A percentile compares a stretch with the other conserved stretches of the same genome.
These are phyloP conservation scores for Pachyseris speciosa DNA, from an alignment of 64 coral and sea anemone genomes.

Conservation along the genomic window DNA sequence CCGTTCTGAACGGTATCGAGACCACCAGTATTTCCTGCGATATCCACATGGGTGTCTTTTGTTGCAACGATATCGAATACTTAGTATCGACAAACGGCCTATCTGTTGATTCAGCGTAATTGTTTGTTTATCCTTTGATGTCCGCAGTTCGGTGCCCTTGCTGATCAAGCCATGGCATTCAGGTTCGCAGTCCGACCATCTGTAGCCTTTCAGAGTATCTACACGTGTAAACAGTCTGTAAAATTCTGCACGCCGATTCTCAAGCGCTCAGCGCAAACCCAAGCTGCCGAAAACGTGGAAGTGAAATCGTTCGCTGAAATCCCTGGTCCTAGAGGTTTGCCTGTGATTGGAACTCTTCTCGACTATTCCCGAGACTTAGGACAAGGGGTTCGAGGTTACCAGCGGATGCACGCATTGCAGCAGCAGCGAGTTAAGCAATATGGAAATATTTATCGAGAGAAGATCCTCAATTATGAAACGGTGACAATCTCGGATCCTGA, in stretches of 20 bases:
- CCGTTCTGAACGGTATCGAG: too few relatives aligned
- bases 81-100: too few relatives aligned
- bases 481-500: constrained; percentile 62
- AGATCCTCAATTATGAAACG: constrained; percentile 20
- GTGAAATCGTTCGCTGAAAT: constrained; percentile 59
- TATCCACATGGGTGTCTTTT: too few relatives aligned
- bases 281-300: neutral
- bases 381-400: neutral
- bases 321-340: constrained; percentile 63
- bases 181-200: neutral
- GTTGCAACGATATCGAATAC: too few relatives aligned
- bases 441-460: constrained; percentile 66
- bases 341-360: constrained; percentile 38
- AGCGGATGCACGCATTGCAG: constrained; percentile 43
- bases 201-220: neutral
- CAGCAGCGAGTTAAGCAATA: constrained; percentile 38
- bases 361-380: constrained; percentile 9
- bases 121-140: too few relatives aligned
- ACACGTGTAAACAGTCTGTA: neutral
- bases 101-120: too few relatives aligned
- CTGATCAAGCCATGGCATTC: neutral
- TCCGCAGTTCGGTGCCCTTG: too few relatives aligned
- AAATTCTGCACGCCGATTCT: neutral
- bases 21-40: too few relatives aligned
- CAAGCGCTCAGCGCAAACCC: neutral